Percentiles rank a stretch among this genome's conserved stretches.
These are phyloP conservation scores for Physella acuta DNA, from an alignment of 1,140 invertebrate species.

Conservation along the genomic window DNA sequence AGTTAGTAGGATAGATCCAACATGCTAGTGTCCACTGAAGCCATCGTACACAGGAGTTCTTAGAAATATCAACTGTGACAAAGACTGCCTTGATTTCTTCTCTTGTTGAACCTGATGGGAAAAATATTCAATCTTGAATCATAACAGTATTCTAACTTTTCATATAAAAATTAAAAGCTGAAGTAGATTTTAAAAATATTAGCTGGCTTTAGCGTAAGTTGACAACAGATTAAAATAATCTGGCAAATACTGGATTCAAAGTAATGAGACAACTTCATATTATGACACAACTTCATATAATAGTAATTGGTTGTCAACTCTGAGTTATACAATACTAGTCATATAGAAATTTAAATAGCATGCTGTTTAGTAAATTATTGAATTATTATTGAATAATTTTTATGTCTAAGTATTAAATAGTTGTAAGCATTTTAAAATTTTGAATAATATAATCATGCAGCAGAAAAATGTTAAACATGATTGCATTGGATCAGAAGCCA, in stretches of 20 bases:
- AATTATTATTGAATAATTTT: too few relatives aligned
- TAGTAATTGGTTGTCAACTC: too few relatives aligned
- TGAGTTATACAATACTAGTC: too few relatives aligned
- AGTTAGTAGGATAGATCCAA: too few relatives aligned
- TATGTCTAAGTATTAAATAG: neutral
- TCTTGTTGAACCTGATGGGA: constrained; percentile 7
- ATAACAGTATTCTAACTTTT: neutral
- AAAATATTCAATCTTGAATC: neutral
- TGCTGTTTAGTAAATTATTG: too few relatives aligned
- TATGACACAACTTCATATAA: neutral
- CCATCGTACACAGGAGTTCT: neutral
- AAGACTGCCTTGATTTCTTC: neutral
- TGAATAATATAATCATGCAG: neutral
- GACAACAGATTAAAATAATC: neutral
- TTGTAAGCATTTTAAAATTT: neutral
- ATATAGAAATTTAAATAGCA: too few relatives aligned
- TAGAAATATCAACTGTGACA: neutral
- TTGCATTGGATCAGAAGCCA: neutral
- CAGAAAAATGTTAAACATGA: neutral
- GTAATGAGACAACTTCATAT: neutral
- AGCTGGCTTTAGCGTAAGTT: neutral
- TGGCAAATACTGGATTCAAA: neutral
- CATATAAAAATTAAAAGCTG: neutral
- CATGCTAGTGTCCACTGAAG: neutral
- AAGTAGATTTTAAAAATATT: neutral